These are phyloP conservation scores for Muntiacus reevesi DNA, from an alignment of 2,113 vertebrate genomes.

Conservation along the genomic window DNA sequence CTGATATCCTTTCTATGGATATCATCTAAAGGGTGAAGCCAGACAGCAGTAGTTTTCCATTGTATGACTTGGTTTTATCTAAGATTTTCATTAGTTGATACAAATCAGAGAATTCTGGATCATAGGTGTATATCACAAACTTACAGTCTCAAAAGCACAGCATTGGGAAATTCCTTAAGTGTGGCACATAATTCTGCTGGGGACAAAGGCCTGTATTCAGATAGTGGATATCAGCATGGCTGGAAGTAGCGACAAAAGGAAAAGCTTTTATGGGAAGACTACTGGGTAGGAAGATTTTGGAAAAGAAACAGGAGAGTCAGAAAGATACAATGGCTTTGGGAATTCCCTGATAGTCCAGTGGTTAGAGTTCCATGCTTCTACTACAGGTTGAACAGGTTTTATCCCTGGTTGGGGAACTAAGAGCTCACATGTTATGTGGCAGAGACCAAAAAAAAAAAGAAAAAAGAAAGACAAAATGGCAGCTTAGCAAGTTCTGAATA, in stretches of 20 bases:
- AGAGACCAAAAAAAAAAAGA: background rate
- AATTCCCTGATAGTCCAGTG: background rate
- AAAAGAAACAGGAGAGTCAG: background rate
- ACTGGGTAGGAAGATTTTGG: background rate
- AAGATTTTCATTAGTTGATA: background rate
- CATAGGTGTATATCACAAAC: background rate
- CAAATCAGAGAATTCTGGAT: background rate
- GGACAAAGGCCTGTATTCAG: background rate
- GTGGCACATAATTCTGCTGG: background rate
- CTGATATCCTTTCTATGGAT: background rate
- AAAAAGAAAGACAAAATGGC: background rate
- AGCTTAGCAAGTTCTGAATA: too few species aligned
- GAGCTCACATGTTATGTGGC: too few species aligned
- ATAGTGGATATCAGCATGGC: background rate
- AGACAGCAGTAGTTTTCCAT: background rate
- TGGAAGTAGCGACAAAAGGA: background rate
- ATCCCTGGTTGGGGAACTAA: background rate
- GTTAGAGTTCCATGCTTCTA: background rate
- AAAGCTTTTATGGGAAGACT: background rate
- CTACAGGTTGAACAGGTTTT: background rate
- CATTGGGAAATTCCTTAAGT: background rate
- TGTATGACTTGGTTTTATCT: background rate
- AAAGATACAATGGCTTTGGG: background rate
- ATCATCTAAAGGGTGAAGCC: background rate
- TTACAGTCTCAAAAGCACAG: background rate